Conservation (phyloP, 1,140 invertebrate genomes). For the Hylaeus volcanicus region DNA sequence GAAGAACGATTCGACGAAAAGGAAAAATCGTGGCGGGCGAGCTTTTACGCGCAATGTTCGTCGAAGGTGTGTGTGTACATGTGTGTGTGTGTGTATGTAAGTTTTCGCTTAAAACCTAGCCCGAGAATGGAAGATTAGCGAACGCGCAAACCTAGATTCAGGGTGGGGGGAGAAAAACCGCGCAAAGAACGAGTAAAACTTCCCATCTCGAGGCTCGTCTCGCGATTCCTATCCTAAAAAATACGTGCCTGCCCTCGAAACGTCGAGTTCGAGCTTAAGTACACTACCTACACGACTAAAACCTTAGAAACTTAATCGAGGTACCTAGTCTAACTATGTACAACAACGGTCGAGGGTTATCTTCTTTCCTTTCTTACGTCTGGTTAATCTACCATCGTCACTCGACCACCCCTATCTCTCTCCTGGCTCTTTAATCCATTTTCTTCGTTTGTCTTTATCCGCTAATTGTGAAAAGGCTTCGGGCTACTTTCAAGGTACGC, state of each 20-base stretch:
- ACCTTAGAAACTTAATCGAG: slow-evolving; percentile 36
- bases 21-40: neutral
- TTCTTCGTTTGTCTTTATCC: neutral
- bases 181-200: neutral
- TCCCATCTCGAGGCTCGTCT: slow-evolving; percentile 15
- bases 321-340: slow-evolving; percentile 51
- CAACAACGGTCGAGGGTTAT: slow-evolving; percentile 32
- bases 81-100: neutral
- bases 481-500: slow-evolving; percentile 74
- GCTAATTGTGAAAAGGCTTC: slow-evolving; percentile 64
- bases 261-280: slow-evolving; percentile 5
- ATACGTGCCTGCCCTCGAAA: slow-evolving; percentile 15
- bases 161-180: neutral
- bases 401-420: neutral
- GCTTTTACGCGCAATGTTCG: neutral
- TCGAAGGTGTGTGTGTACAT: neutral
- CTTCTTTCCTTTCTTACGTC: slow-evolving; percentile 10
- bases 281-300: slow-evolving; percentile 33
- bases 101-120: neutral
- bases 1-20: neutral
- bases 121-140: slow-evolving; percentile 25
- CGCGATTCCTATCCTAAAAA: slow-evolving; percentile 19
- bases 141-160: neutral
- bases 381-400: neutral
- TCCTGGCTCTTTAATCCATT: neutral